These are phyloP conservation scores for Creontiades dilutus DNA, from an alignment of 2,888 invertebrate species.

Conservation along the genomic window DNA sequence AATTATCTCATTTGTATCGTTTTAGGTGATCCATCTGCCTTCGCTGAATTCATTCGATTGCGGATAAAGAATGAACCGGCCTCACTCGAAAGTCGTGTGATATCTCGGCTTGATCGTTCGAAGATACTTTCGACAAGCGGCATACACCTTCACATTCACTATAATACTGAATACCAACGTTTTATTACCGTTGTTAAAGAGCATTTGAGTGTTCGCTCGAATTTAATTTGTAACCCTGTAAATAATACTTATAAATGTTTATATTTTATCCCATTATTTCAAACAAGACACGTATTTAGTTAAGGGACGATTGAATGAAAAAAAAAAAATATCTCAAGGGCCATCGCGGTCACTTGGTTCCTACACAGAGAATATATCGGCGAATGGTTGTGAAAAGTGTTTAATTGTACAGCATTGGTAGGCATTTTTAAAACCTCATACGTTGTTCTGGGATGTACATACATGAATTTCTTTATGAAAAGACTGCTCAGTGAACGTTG, in stretches of 20 bases:
- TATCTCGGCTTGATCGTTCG: not conserved
- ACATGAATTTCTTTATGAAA: constrained; percentile 1
- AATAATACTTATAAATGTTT: not conserved
- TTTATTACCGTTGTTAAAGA: not conserved
- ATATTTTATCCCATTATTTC: not conserved
- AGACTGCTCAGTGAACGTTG: constrained; percentile 11
- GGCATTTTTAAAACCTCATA: not conserved
- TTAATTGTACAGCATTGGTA: not conserved
- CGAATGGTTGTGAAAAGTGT: constrained; percentile 5
- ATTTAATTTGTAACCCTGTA: not conserved
- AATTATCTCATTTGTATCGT: too few species aligned
- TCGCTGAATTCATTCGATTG: not conserved
- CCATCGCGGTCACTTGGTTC: not conserved
- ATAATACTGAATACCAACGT: not conserved
- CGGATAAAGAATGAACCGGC: not conserved
- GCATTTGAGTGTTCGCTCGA: not conserved
- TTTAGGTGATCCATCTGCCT: not conserved
- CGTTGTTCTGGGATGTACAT: not conserved
- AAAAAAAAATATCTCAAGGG: not conserved
- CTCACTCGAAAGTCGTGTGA: not conserved
- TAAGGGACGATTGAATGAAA: not conserved
- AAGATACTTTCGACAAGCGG: not conserved
- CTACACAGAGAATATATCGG: not conserved
- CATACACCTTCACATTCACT: not conserved
- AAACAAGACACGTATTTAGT: not conserved